Evolutionary conservation across 2,797 vertebrate genomes (phyloP).

Genomic region (Diceros bicornis): DNA sequence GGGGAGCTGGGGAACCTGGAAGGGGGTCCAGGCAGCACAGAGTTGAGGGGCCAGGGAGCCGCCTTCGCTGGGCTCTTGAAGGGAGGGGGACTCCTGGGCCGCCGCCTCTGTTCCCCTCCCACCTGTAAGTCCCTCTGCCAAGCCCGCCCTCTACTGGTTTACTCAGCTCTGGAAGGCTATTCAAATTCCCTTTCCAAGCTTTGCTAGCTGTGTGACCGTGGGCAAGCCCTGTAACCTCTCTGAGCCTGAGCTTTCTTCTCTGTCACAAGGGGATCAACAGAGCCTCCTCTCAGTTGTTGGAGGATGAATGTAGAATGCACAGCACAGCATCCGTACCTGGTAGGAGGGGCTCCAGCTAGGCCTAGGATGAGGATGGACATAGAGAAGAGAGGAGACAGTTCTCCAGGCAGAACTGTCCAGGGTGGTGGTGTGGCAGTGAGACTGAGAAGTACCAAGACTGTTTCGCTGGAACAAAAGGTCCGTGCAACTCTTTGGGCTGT

Average conservation of each 20-base stretch:
- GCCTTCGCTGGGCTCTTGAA: slow-evolving; percentile 23
- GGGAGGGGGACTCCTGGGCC: slow-evolving; percentile 14
- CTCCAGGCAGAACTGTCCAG: neutral
- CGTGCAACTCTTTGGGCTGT: slow-evolving; percentile 32
- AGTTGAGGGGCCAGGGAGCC: slow-evolving; percentile 37
- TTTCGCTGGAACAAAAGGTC: slow-evolving; percentile 34
- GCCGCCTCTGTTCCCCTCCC: slow-evolving; percentile 40
- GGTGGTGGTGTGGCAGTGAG: slow-evolving; percentile 51
- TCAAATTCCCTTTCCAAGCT: slow-evolving; percentile 14
- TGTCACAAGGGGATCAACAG: neutral
- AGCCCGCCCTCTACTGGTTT: slow-evolving; percentile 52
- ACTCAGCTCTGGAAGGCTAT: slow-evolving; percentile 11
- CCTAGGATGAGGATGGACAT: neutral
- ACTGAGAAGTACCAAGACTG: slow-evolving; percentile 4
- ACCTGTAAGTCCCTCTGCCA: slow-evolving; percentile 43
- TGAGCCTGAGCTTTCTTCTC: slow-evolving; percentile 44
- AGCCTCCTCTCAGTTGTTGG: slow-evolving; percentile 24
- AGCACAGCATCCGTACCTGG: neutral
- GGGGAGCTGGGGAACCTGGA: slow-evolving; percentile 46
- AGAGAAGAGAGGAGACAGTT: neutral
- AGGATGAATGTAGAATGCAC: neutral
- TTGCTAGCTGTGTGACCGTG: slow-evolving; percentile 62
- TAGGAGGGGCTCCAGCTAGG: neutral
- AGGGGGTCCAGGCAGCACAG: slow-evolving; percentile 26
- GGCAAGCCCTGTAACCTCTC: slow-evolving; percentile 50